Conservation (phyloP, 2,797 vertebrate genomes). For the Amazonetta brasiliensis region DNA sequence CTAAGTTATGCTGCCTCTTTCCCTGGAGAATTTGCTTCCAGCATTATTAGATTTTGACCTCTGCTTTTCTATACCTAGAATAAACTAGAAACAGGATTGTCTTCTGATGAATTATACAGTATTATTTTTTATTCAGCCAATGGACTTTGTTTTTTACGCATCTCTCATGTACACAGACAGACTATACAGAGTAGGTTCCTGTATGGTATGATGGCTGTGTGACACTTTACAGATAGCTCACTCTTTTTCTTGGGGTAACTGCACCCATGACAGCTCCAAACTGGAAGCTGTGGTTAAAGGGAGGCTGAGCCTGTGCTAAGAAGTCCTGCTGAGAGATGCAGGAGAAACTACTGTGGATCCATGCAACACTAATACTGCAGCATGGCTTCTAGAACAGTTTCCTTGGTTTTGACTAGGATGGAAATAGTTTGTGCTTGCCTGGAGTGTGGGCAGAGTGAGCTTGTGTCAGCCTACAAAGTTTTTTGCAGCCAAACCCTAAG, state of each 20-base stretch:
- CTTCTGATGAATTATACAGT: background rate
- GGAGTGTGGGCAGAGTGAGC: constrained; percentile 17
- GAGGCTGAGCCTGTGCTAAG: background rate
- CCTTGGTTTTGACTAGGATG: background rate
- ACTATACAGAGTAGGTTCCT: background rate
- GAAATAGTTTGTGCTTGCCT: constrained; percentile 57
- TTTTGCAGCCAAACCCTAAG: constrained; percentile 62
- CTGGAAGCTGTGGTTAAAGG: background rate
- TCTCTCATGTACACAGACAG: background rate
- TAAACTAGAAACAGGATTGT: background rate
- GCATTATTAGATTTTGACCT: background rate
- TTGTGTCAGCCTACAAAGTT: constrained; percentile 38
- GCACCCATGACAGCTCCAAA: background rate
- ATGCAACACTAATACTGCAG: background rate
- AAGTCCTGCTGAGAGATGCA: background rate
- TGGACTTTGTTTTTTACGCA: background rate
- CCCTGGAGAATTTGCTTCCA: background rate
- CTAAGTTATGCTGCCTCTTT: background rate
- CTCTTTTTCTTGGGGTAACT: background rate
- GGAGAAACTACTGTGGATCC: background rate
- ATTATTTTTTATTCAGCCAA: background rate
- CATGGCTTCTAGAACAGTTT: background rate
- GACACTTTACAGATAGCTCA: background rate
- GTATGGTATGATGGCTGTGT: background rate
- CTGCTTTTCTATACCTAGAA: background rate